Percentiles rank a stretch among this genome's conserved stretches.
phyloP scores from a whole-genome alignment of 2,113 vertebrate species.

The Bothrops jararaca region DNA sequence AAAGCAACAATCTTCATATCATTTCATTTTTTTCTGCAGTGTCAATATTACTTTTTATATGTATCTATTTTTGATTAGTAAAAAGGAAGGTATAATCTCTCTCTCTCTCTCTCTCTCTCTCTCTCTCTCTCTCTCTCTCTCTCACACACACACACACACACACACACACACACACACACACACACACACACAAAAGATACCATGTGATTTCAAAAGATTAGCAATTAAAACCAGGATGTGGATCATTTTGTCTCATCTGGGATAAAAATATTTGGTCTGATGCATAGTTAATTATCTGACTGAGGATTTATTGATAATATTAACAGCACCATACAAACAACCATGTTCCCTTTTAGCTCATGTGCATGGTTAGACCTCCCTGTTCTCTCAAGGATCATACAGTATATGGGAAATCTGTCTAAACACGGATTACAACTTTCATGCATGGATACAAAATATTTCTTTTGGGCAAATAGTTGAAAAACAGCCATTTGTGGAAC shows the following conservation, averaged over 20 bases:
- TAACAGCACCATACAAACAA: background rate
- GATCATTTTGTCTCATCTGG: background rate
- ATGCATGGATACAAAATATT: background rate
- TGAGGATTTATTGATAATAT: background rate
- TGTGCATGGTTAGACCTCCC: background rate
- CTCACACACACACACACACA: too few relatives aligned
- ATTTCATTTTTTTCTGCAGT: background rate
- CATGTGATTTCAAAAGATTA: background rate
- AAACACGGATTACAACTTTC: background rate
- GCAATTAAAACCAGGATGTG: background rate
- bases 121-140: too few relatives aligned
- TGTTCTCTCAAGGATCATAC: background rate
- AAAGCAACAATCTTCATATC: background rate
- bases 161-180: too few relatives aligned
- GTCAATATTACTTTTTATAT: background rate
- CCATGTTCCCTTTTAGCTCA: background rate
- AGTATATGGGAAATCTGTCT: background rate
- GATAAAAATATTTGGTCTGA: background rate
- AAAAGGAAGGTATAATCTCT: background rate
- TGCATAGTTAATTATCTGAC: background rate
- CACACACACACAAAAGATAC: background rate
- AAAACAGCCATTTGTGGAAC: slow-evolving; percentile 22
- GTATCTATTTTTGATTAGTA: background rate
- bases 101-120: too few relatives aligned
- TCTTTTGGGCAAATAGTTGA: background rate